Base-by-base conservation (phyloP, 2,888 invertebrate species). In the Daptonema setosum region DNA sequence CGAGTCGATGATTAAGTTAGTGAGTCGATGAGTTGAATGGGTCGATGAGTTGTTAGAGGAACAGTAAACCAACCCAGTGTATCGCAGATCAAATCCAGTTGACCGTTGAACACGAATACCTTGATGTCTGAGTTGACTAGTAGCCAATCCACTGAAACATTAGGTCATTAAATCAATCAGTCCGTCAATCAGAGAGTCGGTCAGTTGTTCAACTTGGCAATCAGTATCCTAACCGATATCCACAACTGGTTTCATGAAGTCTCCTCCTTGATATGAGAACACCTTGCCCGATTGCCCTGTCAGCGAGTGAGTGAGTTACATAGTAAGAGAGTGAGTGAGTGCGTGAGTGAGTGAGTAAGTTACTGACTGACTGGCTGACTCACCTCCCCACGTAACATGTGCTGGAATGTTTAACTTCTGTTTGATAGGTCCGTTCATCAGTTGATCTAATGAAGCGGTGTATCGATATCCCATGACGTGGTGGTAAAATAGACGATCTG, bases 171-270 rank as follows among this genome's bases (percentile, higher is more conserved):
- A 20, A 41, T 41, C 11, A 41, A 41, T 41, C 41, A 41, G 41
- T 41, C 41, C 11, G 11, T 14, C 20, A 14, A 14, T 41, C 20
- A 20, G 11, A 41, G 41, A 41, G 20, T 41, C 20, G 20, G 20
- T 41, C 20, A 41, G 11, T n/a, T n/a, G n/a, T n/a, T n/a, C n/a
- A n/a, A n/a, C n/a, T n/a, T n/a, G n/a, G n/a, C n/a, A n/a, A n/a
- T n/a, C n/a, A n/a, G n/a, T n/a, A n/a, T n/a, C 17, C 26, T 3
- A 2, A 82, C 83, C 80, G 68, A 78, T 74, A 57, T 80, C 73
- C 2, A 80, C 79, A 28, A 81, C 84, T 0, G 85, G 83, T 68
- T 81, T 83, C 85, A 85, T 85, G 66, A 85, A 85, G 67, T 85
- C 85, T 5, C 63, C 77, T 11, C 67, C 63, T 43, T 83, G 75